Base-by-base conservation (phyloP, 2,888 invertebrate species). In the Cyclophora punctaria region DNA sequence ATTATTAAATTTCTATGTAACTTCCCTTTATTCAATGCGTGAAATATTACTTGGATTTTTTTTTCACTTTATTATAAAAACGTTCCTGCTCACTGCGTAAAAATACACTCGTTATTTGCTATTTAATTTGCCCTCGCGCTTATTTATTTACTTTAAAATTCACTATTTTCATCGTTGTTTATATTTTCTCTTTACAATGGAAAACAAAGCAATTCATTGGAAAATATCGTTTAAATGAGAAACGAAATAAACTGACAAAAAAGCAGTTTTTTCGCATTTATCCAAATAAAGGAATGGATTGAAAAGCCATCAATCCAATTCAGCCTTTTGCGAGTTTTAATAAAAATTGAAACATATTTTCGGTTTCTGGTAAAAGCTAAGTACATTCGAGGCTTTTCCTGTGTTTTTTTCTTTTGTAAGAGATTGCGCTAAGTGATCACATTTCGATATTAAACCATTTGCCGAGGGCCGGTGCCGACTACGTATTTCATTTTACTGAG, bases 381-480 rank as follows among this genome's bases (percentile, higher is more conserved):
- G 80, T 82, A 84, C 77, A 74, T 81, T 80, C 65, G 71, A 71
- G 68, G 73, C 66, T 74, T 76, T 75, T 75, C 77, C 80, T 75
- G 73, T 78, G 75, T 77, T 83, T 79, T 80, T 82, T 80, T 80
- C 81, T 81, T 83, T 86, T 85, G 84, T 85, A 80, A 80, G 85
- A 87, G 87, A 87, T 87, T 86, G 84, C 85, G 84, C 87, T 87
- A 88, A 87, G 87, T 88, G 87, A 88, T 86, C 87, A 87, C 88
- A 87, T 88, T 88, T 87, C 87, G 87, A 87, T 88, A 88, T 88
- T 87, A 87, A 86, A 85, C 86, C 87, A 85, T 87, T 87, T 86
- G 83, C 83, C 79, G 83, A 82, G 83, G 84, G 84, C 84, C 85
- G 73, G 83, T 80, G 78, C 80, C 74, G 82, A 81, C 80, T 80